Evolutionary conservation across 2,113 vertebrate genomes (phyloP).

Genomic region (Saguinus imperator): DNA sequence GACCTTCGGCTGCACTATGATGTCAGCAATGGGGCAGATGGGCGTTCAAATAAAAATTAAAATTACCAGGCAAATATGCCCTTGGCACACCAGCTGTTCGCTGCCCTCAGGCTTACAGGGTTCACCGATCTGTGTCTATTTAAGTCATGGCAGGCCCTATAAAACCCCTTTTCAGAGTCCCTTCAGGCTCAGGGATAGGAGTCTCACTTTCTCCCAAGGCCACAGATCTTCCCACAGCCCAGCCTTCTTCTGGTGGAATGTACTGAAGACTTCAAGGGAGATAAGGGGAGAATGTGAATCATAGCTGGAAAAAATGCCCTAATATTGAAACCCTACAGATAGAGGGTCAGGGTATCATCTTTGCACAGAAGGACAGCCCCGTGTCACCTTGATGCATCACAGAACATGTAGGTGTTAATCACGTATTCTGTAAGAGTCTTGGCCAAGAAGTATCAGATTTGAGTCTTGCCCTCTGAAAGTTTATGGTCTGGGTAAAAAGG

Average conservation of each 20-base stretch:
- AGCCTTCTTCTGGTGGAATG: background rate
- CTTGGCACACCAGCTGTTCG: conserved; percentile 76
- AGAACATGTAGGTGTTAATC: background rate
- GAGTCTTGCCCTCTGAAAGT: background rate
- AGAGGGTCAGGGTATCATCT: background rate
- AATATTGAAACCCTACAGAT: background rate
- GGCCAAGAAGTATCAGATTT: background rate
- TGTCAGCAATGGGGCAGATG: conserved; percentile 63
- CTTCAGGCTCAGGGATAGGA: background rate
- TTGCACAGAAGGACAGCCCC: background rate
- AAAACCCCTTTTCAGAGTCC: background rate
- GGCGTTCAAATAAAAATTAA: conserved; percentile 75
- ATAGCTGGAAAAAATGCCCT: background rate
- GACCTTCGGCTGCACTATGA: conserved; percentile 67
- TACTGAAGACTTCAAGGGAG: background rate
- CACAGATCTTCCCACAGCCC: background rate
- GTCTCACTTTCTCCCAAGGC: background rate
- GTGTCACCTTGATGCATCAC: background rate
- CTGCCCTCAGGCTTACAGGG: conserved; percentile 34
- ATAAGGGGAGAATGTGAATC: background rate
- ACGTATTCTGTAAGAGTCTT: background rate
- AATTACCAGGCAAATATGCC: conserved; percentile 79
- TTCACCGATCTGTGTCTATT: conserved; percentile 42
- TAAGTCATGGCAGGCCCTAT: conserved; percentile 63
- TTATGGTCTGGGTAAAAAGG: background rate